Evolutionary conservation across 2,888 invertebrate species (phyloP).

Genomic region (Tetropium fuscum): DNA sequence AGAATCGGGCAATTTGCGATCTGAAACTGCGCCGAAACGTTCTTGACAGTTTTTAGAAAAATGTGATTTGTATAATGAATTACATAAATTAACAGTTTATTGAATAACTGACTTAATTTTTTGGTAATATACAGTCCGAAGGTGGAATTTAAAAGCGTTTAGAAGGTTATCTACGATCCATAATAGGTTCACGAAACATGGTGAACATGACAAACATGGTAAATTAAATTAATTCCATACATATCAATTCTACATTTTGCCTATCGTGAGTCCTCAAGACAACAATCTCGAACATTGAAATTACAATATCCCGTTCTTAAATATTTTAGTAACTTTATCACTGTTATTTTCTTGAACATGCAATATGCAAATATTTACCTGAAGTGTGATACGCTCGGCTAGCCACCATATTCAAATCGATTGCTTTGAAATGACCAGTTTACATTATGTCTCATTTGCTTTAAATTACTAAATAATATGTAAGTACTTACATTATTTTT

Average conservation of each 20-base stretch:
- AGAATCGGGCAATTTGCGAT: no score
- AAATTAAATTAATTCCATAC: background rate
- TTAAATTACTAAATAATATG: conserved; percentile 6
- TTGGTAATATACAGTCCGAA: no score
- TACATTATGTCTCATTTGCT: conserved; percentile 8
- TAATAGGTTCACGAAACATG: background rate
- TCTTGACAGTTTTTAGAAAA: no score
- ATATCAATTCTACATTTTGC: background rate
- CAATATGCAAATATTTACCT: conserved; percentile 20
- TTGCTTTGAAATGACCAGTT: conserved; percentile 12
- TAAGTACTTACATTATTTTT: no score
- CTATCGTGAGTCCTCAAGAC: conserved; percentile 13
- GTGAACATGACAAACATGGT: no score
- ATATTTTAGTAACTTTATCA: conserved; percentile 25
- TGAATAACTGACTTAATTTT: no score
- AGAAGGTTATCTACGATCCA: no score
- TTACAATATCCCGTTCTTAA: conserved; percentile 23
- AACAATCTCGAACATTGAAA: conserved; percentile 20
- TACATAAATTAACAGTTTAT: no score
- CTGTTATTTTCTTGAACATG: conserved; percentile 23
- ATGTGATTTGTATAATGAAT: no score
- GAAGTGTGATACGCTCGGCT: conserved; percentile 17
- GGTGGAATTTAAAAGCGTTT: no score
- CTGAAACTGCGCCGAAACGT: no score
- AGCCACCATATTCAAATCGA: conserved; percentile 20